Evolutionary conservation across 2,797 vertebrate species (phyloP).

Genomic region (Pipistrellus nathusii): DNA sequence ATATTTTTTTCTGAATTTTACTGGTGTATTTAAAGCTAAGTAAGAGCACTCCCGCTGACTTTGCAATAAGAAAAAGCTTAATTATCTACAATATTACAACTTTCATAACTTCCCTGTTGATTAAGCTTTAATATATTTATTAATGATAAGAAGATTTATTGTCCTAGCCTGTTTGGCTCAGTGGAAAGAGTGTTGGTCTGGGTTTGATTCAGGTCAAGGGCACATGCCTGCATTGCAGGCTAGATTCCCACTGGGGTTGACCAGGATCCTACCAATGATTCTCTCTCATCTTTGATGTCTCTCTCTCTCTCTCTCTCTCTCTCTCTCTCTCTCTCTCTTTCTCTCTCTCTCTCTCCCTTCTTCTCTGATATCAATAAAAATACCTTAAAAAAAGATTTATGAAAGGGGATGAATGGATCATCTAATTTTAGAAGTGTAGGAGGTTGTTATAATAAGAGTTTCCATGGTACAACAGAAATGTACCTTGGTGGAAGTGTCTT

Average conservation of each 20-base stretch:
- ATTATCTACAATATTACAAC: not conserved
- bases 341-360: too few relatives aligned
- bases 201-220: not conserved
- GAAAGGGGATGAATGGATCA: not conserved
- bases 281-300: not conserved
- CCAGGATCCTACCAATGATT: not conserved
- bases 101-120: not conserved
- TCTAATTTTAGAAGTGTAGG: not conserved
- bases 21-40: not conserved
- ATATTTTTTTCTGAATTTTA: not conserved
- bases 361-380: not conserved
- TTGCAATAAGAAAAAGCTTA: not conserved
- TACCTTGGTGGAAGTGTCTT: not conserved
- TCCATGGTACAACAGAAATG: not conserved
- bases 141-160: not conserved
- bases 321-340: not conserved
- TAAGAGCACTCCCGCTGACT: rapidly evolving
- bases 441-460: not conserved
- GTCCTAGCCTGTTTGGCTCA: too few relatives aligned
- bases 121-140: not conserved
- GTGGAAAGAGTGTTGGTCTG: too few relatives aligned
- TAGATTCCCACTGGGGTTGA: not conserved
- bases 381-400: not conserved
- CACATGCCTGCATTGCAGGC: not conserved
- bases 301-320: not conserved